Percentiles rank a stretch among this genome's conserved stretches.
Conservation (phyloP, 2,797 vertebrate genomes). For the Acanthiza pusilla region DNA sequence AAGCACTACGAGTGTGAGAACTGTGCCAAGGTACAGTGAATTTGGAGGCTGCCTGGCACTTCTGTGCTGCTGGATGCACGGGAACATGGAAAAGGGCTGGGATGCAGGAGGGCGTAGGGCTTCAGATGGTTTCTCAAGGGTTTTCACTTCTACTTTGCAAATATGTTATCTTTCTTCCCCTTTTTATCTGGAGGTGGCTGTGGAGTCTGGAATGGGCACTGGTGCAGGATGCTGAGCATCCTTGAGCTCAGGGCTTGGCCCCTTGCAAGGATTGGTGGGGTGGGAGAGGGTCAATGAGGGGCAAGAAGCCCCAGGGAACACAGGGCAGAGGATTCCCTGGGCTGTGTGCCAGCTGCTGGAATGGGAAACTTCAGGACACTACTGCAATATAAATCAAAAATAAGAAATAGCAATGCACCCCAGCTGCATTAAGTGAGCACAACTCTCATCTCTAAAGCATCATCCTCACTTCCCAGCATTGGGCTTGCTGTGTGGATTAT, state of each 20-base stretch:
- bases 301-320: not conserved
- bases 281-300: not conserved
- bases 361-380: not conserved
- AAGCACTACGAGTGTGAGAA: constrained; percentile 99
- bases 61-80: not conserved
- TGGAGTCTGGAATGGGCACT: not conserved
- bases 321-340: not conserved
- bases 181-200: not conserved
- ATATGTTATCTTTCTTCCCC: not conserved
- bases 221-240: not conserved
- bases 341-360: not conserved
- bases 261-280: not conserved
- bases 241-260: not conserved
- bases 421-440: not conserved
- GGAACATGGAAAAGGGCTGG: not conserved
- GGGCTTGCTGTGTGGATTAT: not conserved
- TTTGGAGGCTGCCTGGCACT: constrained; percentile 69
- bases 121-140: not conserved
- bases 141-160: not conserved
- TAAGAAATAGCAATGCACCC: not conserved
- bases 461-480: not conserved
- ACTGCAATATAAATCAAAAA: not conserved
- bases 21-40: constrained; percentile 99
- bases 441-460: not conserved
- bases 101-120: not conserved